Conservation (phyloP, 2,797 vertebrate genomes). For the Odontamblyopus rebecca region DNA sequence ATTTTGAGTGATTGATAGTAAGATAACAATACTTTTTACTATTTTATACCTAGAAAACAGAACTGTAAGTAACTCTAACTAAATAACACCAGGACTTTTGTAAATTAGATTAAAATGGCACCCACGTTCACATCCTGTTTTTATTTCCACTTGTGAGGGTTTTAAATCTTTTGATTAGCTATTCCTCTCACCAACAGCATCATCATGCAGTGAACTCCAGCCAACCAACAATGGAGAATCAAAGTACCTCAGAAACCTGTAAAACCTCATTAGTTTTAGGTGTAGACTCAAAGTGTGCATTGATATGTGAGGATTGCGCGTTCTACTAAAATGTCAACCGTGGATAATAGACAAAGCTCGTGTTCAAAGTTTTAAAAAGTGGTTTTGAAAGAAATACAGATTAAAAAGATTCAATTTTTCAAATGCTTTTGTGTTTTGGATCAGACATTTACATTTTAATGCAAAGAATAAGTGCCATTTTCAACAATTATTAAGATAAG, state of each 20-base stretch:
- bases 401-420: constrained; percentile 9
- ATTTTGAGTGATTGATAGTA: neutral
- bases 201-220: constrained; percentile 1
- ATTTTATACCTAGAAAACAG: neutral
- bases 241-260: neutral
- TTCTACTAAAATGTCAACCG: constrained; percentile 15
- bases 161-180: constrained; percentile 7
- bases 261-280: constrained; percentile 2
- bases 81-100: neutral
- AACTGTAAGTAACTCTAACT: neutral
- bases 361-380: constrained; percentile 12
- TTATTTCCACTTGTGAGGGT: neutral
- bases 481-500: neutral
- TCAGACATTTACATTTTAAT: neutral
- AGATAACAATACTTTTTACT: neutral
- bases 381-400: constrained; percentile 7
- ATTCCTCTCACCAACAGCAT: neutral
- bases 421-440: constrained; percentile 13
- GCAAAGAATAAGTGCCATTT: neutral
- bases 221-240: neutral
- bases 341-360: constrained; percentile 19
- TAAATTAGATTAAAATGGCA: neutral
- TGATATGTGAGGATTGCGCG: constrained; percentile 2
- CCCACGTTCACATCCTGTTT: neutral
- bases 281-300: neutral